phyloP scores from a whole-genome alignment of 2,113 vertebrate species.

The Sturnira hondurensis region DNA sequence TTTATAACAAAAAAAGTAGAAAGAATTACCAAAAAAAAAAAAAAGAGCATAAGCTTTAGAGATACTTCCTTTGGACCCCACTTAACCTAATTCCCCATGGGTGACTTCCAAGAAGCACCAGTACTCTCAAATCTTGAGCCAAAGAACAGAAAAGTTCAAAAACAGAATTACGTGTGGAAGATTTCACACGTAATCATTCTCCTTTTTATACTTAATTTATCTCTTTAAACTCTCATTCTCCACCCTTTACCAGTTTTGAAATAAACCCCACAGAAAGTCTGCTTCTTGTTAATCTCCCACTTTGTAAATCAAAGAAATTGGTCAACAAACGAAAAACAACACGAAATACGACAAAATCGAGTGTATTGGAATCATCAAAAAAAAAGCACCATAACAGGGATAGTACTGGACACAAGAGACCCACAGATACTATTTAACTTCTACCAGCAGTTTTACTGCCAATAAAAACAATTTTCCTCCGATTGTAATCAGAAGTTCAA shows the following conservation, averaged over 20 bases:
- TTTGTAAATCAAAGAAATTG: conserved; percentile 11
- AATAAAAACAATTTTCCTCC: not conserved
- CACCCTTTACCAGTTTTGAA: not conserved
- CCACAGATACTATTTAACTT: not conserved
- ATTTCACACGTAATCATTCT: not conserved
- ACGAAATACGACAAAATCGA: not conserved
- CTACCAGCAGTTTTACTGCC: not conserved
- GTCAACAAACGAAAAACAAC: not conserved
- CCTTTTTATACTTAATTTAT: not conserved
- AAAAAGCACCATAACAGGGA: not conserved
- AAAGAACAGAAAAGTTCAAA: not conserved
- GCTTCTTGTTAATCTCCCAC: not conserved
- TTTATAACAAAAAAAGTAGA: not conserved
- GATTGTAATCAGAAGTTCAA: not conserved
- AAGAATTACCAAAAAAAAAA: not conserved
- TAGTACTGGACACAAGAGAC: not conserved
- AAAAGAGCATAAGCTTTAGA: not conserved
- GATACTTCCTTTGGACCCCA: not conserved
- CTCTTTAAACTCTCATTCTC: not conserved
- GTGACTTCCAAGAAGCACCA: not conserved
- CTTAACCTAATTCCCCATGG: not conserved
- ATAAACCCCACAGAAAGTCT: not conserved
- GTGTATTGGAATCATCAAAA: not conserved
- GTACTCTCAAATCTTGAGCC: not conserved
- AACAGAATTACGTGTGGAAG: too few relatives aligned